Evolutionary conservation across 2,888 invertebrate species (phyloP).

Genomic region (Leptinotarsa juncta): DNA sequence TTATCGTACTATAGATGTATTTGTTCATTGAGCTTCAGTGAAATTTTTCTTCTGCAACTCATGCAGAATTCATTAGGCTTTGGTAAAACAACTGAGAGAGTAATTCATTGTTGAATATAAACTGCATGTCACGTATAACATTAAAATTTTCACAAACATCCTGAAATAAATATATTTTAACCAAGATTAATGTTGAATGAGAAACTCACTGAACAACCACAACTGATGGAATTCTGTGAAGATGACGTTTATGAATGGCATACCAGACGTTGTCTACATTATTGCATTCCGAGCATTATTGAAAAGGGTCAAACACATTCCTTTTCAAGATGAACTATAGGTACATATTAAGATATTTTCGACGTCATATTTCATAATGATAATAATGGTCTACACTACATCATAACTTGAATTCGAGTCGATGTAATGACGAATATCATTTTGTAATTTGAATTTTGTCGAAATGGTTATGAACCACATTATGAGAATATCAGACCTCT

Average conservation of each 20-base stretch:
- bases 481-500: too few species aligned
- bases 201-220: neutral
- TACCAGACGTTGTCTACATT: neutral
- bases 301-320: neutral
- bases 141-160: neutral
- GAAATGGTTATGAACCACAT: too few species aligned
- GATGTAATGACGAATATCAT: too few species aligned
- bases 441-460: too few species aligned
- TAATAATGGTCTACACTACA: too few species aligned
- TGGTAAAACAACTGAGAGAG: neutral
- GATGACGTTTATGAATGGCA: neutral
- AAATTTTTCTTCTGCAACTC: too few species aligned
- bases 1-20: too few species aligned
- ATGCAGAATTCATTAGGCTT: neutral
- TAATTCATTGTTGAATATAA: neutral
- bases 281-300: neutral
- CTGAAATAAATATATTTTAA: neutral
- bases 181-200: neutral
- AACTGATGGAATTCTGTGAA: neutral
- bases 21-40: too few species aligned
- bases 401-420: too few species aligned
- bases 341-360: too few species aligned
- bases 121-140: neutral
- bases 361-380: too few species aligned
- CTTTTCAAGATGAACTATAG: too few species aligned